Percentiles rank a stretch among this genome's conserved stretches.
phyloP scores from a whole-genome alignment of 2,888 invertebrate genomes.

The Lydus trimaculatus region DNA sequence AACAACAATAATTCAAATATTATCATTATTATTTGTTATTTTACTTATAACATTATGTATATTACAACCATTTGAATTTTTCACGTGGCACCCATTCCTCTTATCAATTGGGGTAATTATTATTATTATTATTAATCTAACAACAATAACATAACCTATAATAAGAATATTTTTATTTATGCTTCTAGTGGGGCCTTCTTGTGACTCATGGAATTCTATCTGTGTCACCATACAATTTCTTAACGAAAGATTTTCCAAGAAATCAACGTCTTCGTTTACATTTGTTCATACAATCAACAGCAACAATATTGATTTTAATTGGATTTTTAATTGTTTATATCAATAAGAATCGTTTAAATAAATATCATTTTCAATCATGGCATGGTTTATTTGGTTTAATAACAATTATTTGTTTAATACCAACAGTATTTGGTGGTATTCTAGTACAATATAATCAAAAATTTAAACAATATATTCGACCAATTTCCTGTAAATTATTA shows the following conservation, averaged over 20 bases:
- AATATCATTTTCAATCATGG: constrained; percentile 53
- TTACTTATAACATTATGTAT: constrained; percentile 42
- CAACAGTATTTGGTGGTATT: constrained; percentile 50
- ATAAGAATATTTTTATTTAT: constrained; percentile 8
- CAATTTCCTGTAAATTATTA: constrained; percentile 43
- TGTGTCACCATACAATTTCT: constrained; percentile 51
- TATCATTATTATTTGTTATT: constrained; percentile 39
- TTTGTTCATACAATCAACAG: constrained; percentile 49
- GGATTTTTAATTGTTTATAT: constrained; percentile 50
- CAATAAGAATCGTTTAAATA: constrained; percentile 49
- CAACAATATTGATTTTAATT: constrained; percentile 40
- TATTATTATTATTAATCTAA: neutral
- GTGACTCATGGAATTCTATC: constrained; percentile 55
- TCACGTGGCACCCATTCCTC: constrained; percentile 48
- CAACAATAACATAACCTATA: constrained; percentile 17
- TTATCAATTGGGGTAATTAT: constrained; percentile 46
- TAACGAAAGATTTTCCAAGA: constrained; percentile 37
- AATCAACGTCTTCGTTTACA: constrained; percentile 48
- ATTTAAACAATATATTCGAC: constrained; percentile 39
- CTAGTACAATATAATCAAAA: constrained; percentile 48
- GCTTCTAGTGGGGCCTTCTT: constrained; percentile 55
- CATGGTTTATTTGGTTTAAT: constrained; percentile 54
- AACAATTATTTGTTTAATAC: constrained; percentile 44
- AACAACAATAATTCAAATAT: constrained; percentile 42
- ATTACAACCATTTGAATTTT: constrained; percentile 43